Evolutionary conservation across 30 jellyfish, hydroid and myxozoan species (phyloP), one percentile per base, ranked within the genome.

Genomic region (Hydractinia echinata): DNA sequence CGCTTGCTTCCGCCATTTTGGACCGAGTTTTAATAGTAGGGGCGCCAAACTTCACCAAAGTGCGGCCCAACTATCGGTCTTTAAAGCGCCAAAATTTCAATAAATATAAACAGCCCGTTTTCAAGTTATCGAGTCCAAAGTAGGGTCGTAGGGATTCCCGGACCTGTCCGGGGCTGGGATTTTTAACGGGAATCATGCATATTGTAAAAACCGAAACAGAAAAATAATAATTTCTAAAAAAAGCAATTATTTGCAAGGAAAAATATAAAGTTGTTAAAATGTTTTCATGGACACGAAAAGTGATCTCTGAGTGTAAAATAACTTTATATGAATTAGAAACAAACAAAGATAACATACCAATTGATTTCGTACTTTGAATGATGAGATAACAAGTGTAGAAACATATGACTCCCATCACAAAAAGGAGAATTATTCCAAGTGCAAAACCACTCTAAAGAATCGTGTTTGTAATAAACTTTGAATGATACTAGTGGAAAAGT

Each of bases 361-460:
- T 66, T 9, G 84, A 64, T 55, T 92, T 85, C 0, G 88, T 94
- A 54, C 95, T 79, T 79, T 72, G 78, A 82, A 86, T 51, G 21
- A 92, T 88, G 20, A 86, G 79, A 53, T 73, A 73, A 86, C 96
- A 87, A 1, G 98, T 92, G 84, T 86, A 92, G 61, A 86, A 79
- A 72, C 98, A 92, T 44, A 92, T 84, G 70, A 64, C 50, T 6
- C 92, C 96, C 98, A 92, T 92, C 15, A 79, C 48, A 5, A 87
- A 5, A 53, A 87, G 62, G 14, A 87, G 30, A 19, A 72, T 49
- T 10, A 92, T 73, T 14, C 98, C 98, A 74, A 92, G 89, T 6
- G 77, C 95, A 81, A 86, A 87, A 4, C 98, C 98, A 86, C 98
- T 92, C 98, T 92, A 60, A 50, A 85, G 68, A 8, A 54, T 19